phyloP scores from a whole-genome alignment of 30 jellyfish, hydroid and myxozoan species.

The Aurelia aurita region DNA sequence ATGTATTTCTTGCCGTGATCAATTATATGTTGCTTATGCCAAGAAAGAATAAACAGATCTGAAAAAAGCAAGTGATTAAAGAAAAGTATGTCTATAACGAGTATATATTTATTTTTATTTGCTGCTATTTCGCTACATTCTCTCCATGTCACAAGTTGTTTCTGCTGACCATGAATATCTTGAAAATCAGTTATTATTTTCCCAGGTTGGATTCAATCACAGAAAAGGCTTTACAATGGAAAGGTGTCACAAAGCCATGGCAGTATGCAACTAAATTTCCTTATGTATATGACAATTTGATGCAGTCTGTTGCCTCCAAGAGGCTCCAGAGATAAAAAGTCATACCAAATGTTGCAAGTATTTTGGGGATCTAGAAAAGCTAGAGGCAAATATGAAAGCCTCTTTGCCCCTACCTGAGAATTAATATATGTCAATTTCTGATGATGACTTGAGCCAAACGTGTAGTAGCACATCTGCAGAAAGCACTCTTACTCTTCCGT shows the following conservation, averaged over 20 bases:
- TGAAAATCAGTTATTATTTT: slow-evolving; percentile 27
- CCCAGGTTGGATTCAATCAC: slow-evolving; percentile 58
- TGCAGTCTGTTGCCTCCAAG: slow-evolving; percentile 21
- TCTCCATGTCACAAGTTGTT: not conserved
- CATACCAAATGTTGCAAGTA: slow-evolving; percentile 31
- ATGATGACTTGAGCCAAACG: slow-evolving; percentile 20
- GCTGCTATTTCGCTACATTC: too few relatives aligned
- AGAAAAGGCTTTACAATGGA: slow-evolving; percentile 63
- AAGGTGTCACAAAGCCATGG: slow-evolving; percentile 51
- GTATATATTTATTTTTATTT: too few relatives aligned
- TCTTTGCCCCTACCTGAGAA: not conserved
- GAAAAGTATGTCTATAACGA: too few relatives aligned
- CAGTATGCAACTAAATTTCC: slow-evolving; percentile 44
- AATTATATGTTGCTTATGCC: too few relatives aligned
- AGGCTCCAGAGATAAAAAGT: slow-evolving; percentile 14
- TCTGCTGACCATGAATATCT: slow-evolving; percentile 31
- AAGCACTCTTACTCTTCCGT: slow-evolving; percentile 27
- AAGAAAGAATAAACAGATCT: too few relatives aligned
- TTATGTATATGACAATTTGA: slow-evolving; percentile 18
- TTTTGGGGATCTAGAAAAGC: slow-evolving; percentile 30
- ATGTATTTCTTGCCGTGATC: too few relatives aligned
- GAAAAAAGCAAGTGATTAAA: too few relatives aligned
- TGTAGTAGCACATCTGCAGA: slow-evolving; percentile 50
- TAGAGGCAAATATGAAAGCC: not conserved
- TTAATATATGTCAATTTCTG: slow-evolving; percentile 9